Evolutionary conservation across 2,113 vertebrate genomes (phyloP), one percentile per base, ranked within the genome.

Genomic region (Anguilla japonica): DNA sequence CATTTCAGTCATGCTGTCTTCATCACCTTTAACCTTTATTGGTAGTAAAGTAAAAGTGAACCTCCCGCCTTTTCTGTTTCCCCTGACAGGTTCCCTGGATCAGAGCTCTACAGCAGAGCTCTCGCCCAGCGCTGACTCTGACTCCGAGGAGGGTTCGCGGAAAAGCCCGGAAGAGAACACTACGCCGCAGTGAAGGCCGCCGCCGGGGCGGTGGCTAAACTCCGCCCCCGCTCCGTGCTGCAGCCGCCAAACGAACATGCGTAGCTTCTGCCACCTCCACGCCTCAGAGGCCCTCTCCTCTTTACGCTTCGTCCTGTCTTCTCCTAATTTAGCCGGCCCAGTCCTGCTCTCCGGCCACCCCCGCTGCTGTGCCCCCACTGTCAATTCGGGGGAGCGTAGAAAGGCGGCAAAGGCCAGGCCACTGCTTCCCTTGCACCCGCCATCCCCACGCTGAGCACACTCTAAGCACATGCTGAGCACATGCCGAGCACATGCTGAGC

Each of bases 21-120:
- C 1, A 34, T 34, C 34, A 34, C 34, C 34, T 34, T 34, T 34
- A 34, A 34, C 34, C 34, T 34, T 34, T 34, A 34, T 34, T 34
- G 34, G 34, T 0, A 1, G 34, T 34, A 53, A 53, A 11, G 13
- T 53, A 53, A 5, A 13, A 5, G 5, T 67, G 6, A 41, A 41
- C 43, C 0, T 29, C n/a, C 18, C 39, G 34, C 87, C 79, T 79
- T 83, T 80, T 84, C 5, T 29, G 83, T n/a, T 53, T 14, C 29
- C 50, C 50, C 50, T 2, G 2, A 0, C 83, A 97, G 96, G 96
- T 39, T 92, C 96, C 91, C 94, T 94, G 88, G 96, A 97, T 91
- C 95, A 96, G 92, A 94, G 93, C 26, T 95, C 95, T 90, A 94
- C 95, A 1, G 96, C 96, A 0, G 96, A 85, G 60, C 80, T 88